These are phyloP conservation scores for Encarsia formosa DNA, from an alignment of 2,888 invertebrate genomes.

Conservation along the genomic window DNA sequence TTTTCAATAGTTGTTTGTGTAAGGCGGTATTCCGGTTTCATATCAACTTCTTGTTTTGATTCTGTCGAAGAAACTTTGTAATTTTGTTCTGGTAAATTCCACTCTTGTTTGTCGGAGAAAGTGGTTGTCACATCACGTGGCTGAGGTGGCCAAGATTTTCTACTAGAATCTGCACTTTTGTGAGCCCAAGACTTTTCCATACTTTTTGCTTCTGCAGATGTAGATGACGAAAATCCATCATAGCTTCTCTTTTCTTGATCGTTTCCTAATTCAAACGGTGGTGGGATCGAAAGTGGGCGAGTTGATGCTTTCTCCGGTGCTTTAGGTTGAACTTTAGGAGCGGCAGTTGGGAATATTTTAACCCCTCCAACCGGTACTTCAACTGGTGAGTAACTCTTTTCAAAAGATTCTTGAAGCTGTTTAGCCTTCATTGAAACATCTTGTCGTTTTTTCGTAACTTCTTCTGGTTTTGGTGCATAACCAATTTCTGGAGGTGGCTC, in stretches of 20 bases:
- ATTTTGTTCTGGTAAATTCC: slow-evolving; percentile 41
- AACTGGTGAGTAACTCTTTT: slow-evolving; percentile 53
- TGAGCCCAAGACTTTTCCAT: slow-evolving; percentile 69
- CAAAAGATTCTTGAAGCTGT: slow-evolving; percentile 58
- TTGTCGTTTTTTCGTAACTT: slow-evolving; percentile 51
- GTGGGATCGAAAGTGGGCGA: slow-evolving; percentile 38
- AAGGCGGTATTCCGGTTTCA: slow-evolving; percentile 40
- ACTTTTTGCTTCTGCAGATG: slow-evolving; percentile 60
- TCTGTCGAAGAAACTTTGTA: slow-evolving; percentile 43
- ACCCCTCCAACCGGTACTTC: slow-evolving; percentile 60
- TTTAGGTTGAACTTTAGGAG: slow-evolving; percentile 32
- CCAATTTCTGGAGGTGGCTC: slow-evolving; percentile 71
- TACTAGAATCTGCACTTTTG: slow-evolving; percentile 51
- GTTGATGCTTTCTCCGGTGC: slow-evolving; percentile 28
- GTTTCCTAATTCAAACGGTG: slow-evolving; percentile 40
- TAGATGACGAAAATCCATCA: slow-evolving; percentile 39
- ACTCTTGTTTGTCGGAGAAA: slow-evolving; percentile 39
- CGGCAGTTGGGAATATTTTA: slow-evolving; percentile 52
- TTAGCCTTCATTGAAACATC: slow-evolving; percentile 60
- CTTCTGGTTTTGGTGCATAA: slow-evolving; percentile 56
- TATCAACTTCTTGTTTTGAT: slow-evolving; percentile 39
- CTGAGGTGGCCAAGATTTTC: slow-evolving; percentile 55
- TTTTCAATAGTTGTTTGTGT: slow-evolving; percentile 46
- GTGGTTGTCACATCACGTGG: slow-evolving; percentile 37
- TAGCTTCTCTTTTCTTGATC: slow-evolving; percentile 35